phyloP scores from a whole-genome alignment of 2,113 vertebrate genomes.

The Urocolius indicus region DNA sequence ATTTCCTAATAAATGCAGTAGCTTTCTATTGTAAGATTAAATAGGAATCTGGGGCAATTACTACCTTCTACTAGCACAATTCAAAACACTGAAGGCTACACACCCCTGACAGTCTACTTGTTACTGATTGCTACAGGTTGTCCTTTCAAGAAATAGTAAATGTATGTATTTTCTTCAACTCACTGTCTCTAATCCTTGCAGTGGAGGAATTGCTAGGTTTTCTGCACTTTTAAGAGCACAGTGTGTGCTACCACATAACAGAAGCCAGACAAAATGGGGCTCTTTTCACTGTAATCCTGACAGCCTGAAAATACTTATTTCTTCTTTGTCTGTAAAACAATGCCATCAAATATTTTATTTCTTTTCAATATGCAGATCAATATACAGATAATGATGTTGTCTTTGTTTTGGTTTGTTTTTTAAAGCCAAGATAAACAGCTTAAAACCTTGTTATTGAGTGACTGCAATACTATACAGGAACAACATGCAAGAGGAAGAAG shows the following conservation, averaged over 20 bases:
- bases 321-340: background rate
- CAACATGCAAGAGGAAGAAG: background rate
- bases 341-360: background rate
- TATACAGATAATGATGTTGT: background rate
- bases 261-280: background rate
- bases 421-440: background rate
- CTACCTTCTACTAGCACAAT: background rate
- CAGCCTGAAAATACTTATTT: background rate
- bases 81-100: background rate
- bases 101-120: accelerated
- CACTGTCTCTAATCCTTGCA: background rate
- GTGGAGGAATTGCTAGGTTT: background rate
- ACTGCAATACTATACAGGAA: background rate
- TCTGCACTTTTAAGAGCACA: background rate
- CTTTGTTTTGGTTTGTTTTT: background rate
- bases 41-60: background rate
- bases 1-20: background rate
- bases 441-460: background rate
- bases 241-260: accelerated
- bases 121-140: background rate
- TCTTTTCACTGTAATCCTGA: background rate
- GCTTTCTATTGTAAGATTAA: background rate
- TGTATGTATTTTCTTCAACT: background rate
- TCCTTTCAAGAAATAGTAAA: background rate
- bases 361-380: background rate